Conservation (phyloP, 2,888 invertebrate genomes). For the Cataglyphis cursor region DNA sequence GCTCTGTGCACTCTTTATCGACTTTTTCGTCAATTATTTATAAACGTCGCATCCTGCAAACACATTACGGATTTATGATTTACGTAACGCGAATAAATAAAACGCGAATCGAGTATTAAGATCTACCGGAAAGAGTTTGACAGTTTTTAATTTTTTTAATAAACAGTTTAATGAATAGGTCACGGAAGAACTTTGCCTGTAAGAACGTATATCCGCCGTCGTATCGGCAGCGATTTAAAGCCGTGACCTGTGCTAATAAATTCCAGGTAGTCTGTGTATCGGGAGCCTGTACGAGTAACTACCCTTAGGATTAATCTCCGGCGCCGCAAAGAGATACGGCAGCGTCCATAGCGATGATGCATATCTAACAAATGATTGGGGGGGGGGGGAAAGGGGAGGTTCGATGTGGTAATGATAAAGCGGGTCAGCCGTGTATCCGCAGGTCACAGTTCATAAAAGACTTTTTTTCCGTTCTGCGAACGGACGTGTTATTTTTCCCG, state of each 20-base stretch:
- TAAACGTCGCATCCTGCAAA: slow-evolving; percentile 38
- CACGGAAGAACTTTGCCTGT: slow-evolving; percentile 47
- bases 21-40: slow-evolving; percentile 17
- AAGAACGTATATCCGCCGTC: slow-evolving; percentile 21
- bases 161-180: slow-evolving; percentile 60
- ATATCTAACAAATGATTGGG: slow-evolving; percentile 9
- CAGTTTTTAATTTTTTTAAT: slow-evolving; percentile 55
- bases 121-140: slow-evolving; percentile 15
- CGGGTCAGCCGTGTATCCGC: slow-evolving; percentile 50
- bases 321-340: slow-evolving; percentile 12
- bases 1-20: background rate
- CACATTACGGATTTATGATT: slow-evolving; percentile 30
- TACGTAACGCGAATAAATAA: slow-evolving; percentile 10
- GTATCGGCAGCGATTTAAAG: slow-evolving; percentile 63
- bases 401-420: background rate
- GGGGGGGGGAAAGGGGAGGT: background rate
- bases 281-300: slow-evolving; percentile 60
- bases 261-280: slow-evolving; percentile 65
- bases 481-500: slow-evolving; percentile 17
- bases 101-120: slow-evolving; percentile 21
- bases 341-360: background rate
- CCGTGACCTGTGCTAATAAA: slow-evolving; percentile 79
- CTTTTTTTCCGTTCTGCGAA: slow-evolving; percentile 17
- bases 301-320: slow-evolving; percentile 72
- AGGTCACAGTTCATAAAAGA: slow-evolving; percentile 41